phyloP scores from a whole-genome alignment of 2,888 invertebrate species.

The Leucozona laternaria region DNA sequence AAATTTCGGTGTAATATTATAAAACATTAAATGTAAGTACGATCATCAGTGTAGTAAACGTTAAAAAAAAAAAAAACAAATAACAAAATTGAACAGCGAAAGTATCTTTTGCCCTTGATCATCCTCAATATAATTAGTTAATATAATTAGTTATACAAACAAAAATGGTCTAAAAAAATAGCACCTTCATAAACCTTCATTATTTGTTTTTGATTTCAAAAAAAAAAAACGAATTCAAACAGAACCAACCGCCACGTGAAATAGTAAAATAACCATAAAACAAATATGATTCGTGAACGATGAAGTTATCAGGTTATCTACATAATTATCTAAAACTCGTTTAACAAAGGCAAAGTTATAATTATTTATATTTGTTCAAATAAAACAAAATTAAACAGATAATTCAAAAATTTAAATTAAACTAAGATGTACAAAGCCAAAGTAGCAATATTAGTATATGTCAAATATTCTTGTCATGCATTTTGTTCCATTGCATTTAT shows the following conservation, averaged over 20 bases:
- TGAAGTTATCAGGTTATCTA: conserved; percentile 2
- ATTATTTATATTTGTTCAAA: conserved; percentile 23
- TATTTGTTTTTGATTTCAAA: conserved; percentile 1
- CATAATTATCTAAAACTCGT: conserved; percentile 10
- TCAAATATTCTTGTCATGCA: conserved; percentile 60
- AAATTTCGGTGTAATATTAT: conserved; percentile 40
- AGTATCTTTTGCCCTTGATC: conserved; percentile 55
- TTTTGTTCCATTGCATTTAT: conserved; percentile 72
- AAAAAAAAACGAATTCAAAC: conserved; percentile 48
- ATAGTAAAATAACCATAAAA: conserved; percentile 18
- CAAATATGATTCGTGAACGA: conserved; percentile 24
- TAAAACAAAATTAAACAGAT: conserved; percentile 22
- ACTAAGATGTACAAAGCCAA: conserved; percentile 75
- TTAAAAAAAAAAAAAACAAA: neutral
- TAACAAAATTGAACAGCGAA: conserved; percentile 52
- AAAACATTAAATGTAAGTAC: conserved; percentile 59
- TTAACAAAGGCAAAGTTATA: conserved; percentile 17
- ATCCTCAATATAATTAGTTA: conserved; percentile 24
- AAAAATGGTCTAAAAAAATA: conserved; percentile 5
- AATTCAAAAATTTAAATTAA: conserved; percentile 18
- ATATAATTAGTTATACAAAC: conserved; percentile 37
- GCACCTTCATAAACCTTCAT: neutral
- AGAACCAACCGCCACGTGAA: conserved; percentile 65
- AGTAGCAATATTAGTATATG: conserved; percentile 75
- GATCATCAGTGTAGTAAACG: conserved; percentile 53